Percentiles rank a stretch among this genome's conserved stretches.
Evolutionary conservation across 2,797 vertebrate genomes (phyloP).

Genomic region (Argentina silus): DNA sequence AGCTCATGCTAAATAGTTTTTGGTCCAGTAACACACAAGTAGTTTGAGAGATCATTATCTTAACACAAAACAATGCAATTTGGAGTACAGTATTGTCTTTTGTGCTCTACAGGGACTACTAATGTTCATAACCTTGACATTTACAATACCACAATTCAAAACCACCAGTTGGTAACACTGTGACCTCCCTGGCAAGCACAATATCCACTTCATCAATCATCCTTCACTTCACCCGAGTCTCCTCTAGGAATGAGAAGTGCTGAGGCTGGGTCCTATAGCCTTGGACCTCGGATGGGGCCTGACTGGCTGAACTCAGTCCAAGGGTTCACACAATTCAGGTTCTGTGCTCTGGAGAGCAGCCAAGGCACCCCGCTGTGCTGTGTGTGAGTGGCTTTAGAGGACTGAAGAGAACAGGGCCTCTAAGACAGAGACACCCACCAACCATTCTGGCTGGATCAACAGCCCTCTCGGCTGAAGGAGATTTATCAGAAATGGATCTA

Average conservation of each 20-base stretch:
- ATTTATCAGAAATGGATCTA: conserved; percentile 7
- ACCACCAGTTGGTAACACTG: background rate
- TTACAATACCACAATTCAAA: background rate
- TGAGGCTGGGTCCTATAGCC: background rate
- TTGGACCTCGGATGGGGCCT: background rate
- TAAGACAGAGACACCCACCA: conserved; percentile 31
- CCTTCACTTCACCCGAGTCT: too few relatives aligned
- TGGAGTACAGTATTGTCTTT: conserved; percentile 25
- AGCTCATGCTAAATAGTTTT: conserved; percentile 36
- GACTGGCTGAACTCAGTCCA: background rate
- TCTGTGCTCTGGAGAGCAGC: conserved; percentile 24
- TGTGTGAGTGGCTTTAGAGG: conserved; percentile 26
- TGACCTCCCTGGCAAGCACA: too few relatives aligned
- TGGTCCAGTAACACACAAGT: conserved; percentile 7
- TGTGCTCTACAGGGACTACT: conserved; percentile 19
- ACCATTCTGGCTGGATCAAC: conserved; percentile 56
- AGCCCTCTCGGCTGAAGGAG: background rate
- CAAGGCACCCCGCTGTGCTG: conserved; percentile 19
- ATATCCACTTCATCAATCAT: too few relatives aligned
- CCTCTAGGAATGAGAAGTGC: background rate
- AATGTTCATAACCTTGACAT: background rate
- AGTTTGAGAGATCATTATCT: conserved; percentile 28
- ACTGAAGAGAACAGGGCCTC: conserved; percentile 41
- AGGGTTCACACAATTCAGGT: conserved; percentile 17
- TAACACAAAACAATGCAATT: conserved; percentile 36